Evolutionary conservation across 1,140 invertebrate species (phyloP).

Genomic region (Ooceraea biroi): DNA sequence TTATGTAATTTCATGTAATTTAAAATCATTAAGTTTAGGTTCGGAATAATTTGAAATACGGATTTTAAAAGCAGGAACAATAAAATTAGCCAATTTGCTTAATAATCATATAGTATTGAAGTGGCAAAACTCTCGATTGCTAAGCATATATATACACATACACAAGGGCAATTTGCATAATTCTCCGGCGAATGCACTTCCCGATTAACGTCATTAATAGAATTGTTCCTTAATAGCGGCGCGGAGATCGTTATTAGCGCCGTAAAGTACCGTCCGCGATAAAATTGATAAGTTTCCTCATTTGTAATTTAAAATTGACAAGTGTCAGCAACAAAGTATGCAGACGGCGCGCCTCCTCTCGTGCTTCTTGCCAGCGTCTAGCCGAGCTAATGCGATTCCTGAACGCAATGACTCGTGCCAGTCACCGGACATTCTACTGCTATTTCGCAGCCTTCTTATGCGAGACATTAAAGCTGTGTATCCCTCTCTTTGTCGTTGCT

Average conservation of each 20-base stretch:
- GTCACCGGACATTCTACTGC: slow-evolving; percentile 14
- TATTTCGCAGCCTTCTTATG: slow-evolving; percentile 53
- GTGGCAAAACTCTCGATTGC: background rate
- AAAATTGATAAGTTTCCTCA: slow-evolving; percentile 50
- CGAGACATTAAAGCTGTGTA: slow-evolving; percentile 38
- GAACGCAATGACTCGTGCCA: slow-evolving; percentile 35
- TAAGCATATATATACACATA: background rate
- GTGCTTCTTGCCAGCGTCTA: slow-evolving; percentile 2
- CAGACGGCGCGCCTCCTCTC: slow-evolving; percentile 37
- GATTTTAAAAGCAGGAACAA: background rate
- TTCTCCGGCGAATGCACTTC: slow-evolving; percentile 25
- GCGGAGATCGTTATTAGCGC: slow-evolving; percentile 24
- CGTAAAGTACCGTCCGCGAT: slow-evolving; percentile 32
- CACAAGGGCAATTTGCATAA: slow-evolving; percentile 16
- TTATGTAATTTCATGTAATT: too few species aligned
- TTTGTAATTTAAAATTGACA: slow-evolving; percentile 64
- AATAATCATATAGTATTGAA: background rate
- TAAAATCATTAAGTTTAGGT: background rate
- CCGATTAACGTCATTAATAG: slow-evolving; percentile 47
- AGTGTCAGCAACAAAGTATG: slow-evolving; percentile 53
- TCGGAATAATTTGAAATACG: background rate
- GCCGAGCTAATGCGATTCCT: slow-evolving; percentile 50
- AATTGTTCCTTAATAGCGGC: slow-evolving; percentile 20
- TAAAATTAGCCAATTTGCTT: slow-evolving; percentile 22
- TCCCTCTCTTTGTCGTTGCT: background rate